Conservation (phyloP, 2,797 vertebrate species). For the Poeciliopsis paucimaculata region DNA sequence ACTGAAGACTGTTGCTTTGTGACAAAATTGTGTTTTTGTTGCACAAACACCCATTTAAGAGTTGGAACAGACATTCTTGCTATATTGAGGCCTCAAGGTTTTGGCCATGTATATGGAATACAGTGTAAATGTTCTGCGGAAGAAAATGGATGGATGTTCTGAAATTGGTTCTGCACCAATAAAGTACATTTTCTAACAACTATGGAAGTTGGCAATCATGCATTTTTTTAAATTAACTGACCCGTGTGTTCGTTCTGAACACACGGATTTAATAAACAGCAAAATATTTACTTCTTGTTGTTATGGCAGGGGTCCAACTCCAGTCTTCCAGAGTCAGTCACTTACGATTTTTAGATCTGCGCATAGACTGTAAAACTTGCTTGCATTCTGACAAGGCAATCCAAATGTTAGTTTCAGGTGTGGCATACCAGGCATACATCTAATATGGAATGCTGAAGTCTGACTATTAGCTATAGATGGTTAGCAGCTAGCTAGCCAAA, state of each 20-base stretch:
- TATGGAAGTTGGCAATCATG: not conserved
- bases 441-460: not conserved
- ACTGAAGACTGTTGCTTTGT: no score
- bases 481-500: not conserved
- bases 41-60: no score
- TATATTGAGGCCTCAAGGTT: no score
- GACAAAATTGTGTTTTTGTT: no score
- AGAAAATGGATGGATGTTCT: no score
- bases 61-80: no score
- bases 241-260: not conserved
- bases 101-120: no score
- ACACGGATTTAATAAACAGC: not conserved
- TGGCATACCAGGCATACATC: not conserved
- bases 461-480: not conserved
- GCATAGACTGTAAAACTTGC: not conserved
- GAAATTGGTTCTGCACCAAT: no score
- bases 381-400: not conserved
- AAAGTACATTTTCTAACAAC: no score
- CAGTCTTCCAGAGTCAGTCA: no score
- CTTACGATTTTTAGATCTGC: no score
- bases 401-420: not conserved
- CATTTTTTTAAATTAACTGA: not conserved
- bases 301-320: not conserved
- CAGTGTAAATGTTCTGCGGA: no score
- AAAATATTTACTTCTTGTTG: not conserved